These are phyloP conservation scores for Neoarius graeffei DNA, from an alignment of 2,113 vertebrate species.

Conservation along the genomic window DNA sequence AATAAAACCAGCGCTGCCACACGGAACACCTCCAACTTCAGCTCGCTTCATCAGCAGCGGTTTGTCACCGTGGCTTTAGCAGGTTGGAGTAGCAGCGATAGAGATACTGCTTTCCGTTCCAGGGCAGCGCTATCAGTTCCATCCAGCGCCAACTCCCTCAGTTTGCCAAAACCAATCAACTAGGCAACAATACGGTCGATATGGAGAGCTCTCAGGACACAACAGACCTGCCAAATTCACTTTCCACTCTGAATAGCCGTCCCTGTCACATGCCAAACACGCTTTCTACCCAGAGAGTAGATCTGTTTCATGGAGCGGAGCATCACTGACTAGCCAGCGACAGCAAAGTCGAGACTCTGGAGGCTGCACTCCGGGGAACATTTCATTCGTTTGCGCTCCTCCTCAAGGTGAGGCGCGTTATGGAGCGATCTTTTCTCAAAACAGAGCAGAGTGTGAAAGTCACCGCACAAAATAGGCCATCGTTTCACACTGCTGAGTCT, in stretches of 20 bases:
- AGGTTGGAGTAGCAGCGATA: conserved; percentile 12
- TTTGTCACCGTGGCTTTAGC: conserved; percentile 31
- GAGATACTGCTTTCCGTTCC: conserved; percentile 22
- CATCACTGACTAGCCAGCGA: background rate
- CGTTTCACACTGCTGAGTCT: conserved; percentile 44
- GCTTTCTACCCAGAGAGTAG: background rate
- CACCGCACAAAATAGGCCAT: conserved; percentile 45
- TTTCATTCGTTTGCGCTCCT: conserved; percentile 5
- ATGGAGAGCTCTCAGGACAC: background rate
- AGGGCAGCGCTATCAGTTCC: conserved; percentile 9
- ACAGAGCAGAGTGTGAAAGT: conserved; percentile 60
- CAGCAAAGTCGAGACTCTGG: background rate
- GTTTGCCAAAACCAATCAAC: conserved; percentile 36
- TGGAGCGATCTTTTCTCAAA: conserved; percentile 62
- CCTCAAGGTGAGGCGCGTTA: background rate
- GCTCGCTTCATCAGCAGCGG: conserved; percentile 21
- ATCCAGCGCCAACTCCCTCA: conserved; percentile 3
- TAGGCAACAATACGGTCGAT: conserved; percentile 1
- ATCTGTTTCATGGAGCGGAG: conserved; percentile 16
- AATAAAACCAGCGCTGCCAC: conserved; percentile 36
- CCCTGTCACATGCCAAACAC: conserved; percentile 3
- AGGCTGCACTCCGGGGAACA: background rate
- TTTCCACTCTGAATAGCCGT: conserved; percentile 8
- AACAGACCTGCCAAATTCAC: conserved; percentile 22
- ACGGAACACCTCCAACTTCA: background rate